Base-by-base conservation (phyloP, 2,113 vertebrate genomes). In the Malurus alboscapulatus region DNA sequence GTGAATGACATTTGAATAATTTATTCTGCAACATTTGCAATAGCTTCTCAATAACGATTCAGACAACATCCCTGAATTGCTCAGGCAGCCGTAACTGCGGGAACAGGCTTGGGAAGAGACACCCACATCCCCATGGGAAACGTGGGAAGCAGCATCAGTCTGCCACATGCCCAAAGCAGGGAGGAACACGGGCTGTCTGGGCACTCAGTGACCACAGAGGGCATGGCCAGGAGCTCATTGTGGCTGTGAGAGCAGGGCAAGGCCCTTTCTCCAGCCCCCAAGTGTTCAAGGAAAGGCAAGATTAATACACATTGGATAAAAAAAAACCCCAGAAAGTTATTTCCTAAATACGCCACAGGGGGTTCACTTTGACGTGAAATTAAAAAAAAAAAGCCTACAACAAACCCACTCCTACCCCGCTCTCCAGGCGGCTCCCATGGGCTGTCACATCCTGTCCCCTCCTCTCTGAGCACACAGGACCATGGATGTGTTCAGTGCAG, bases 401-500 rank as follows among this genome's bases (percentile, higher is more conserved):
- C 27, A 75, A 87, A 34, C 29, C 38, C 40, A 16, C 57, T 75
- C 61, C 68, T 17, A 26, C 42, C 72, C n/a, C 0, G 2, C 72
- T 50, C 68, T 16, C 8, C 34, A 47, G 59, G 42, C 20, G 19
- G 42, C 54, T 83, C 3, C 24, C 8, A 1, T 3, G 4, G 24
- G 58, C 95, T 93, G 76, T 20, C 84, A 66, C 71, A 25, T 12
- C 76, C 80, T 27, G n/a, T 9, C 38, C 58, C 68, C 48, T 50
- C 68, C 10, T 14, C 63, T 34, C 87, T 4, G 72, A 34, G 67
- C 17, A 47, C 7, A 4, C 29, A 38, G 42, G 24, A 27, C 54
- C 42, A 7, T 1, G 4, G 21, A 8, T 6, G 1, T 1, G 3
- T 2, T 6, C 14, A 5, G 34, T 0, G 20, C 65, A 20, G 30